Conservation (phyloP, 1,140 invertebrate species). For the Solenopsis fugax region DNA sequence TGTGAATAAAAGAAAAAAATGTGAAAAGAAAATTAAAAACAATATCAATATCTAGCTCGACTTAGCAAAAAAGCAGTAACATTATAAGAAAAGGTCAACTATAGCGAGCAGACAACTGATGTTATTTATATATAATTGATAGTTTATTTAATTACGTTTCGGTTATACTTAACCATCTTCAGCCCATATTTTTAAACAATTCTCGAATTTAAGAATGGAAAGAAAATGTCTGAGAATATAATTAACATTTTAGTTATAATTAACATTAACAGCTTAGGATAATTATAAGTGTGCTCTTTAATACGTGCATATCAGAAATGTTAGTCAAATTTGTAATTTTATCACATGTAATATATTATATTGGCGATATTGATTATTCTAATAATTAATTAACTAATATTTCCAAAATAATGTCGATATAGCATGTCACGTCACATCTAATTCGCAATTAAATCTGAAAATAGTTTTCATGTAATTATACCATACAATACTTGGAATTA, state of each 20-base stretch:
- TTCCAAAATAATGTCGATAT: background rate
- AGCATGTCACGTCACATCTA: background rate
- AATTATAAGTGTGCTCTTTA: background rate
- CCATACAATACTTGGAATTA: background rate
- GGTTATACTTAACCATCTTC: too few species aligned
- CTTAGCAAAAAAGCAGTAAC: too few species aligned
- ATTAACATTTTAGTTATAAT: background rate
- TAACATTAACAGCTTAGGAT: background rate
- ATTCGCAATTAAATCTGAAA: background rate
- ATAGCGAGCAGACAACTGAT: too few species aligned
- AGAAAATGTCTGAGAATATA: background rate
- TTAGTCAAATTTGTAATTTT: background rate
- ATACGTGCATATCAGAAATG: background rate
- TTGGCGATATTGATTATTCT: background rate
- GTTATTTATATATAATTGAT: too few species aligned
- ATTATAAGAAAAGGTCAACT: too few species aligned
- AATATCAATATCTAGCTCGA: too few species aligned
- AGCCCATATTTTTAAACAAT: too few species aligned
- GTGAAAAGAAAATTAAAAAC: too few species aligned
- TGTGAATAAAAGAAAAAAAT: background rate
- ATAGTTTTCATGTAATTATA: background rate
- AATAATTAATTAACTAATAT: slow-evolving; percentile 18
- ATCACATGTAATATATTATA: too few species aligned
- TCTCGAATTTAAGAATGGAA: too few species aligned
- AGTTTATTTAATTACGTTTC: too few species aligned